Conservation (phyloP, 2,113 vertebrate species). For the Craseonycteris thonglongyai region DNA sequence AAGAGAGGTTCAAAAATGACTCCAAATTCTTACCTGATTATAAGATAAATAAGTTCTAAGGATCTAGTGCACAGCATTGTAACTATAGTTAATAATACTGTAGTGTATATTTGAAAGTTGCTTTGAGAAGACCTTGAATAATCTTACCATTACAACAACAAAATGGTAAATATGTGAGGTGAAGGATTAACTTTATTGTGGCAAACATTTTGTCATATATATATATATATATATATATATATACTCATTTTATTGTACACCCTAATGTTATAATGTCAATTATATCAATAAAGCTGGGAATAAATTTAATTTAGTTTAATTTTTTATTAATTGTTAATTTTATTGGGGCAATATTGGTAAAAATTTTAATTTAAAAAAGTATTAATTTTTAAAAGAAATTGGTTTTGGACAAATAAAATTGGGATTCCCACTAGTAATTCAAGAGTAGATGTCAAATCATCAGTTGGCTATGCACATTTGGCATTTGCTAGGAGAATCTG, state of each 20-base stretch:
- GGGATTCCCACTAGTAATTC: not conserved
- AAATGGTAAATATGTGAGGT: not conserved
- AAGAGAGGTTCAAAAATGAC: not conserved
- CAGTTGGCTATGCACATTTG: not conserved
- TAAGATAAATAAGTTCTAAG: not conserved
- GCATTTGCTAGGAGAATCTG: not conserved
- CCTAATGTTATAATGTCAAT: not conserved
- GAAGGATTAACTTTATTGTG: not conserved
- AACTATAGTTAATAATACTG: not conserved
- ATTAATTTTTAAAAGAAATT: not conserved
- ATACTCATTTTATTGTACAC: not conserved
- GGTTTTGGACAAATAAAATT: not conserved
- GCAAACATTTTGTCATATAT: not conserved
- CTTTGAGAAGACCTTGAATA: not conserved
- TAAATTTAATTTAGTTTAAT: not conserved
- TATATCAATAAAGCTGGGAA: not conserved
- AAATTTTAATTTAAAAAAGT: not conserved
- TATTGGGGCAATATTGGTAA: too few relatives aligned
- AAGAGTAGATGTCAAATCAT: not conserved
- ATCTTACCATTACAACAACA: not conserved
- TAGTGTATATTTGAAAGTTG: not conserved
- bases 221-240: not conserved
- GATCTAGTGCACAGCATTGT: not conserved
- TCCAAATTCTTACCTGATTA: not conserved
- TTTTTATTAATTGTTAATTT: too few relatives aligned